Base-by-base conservation (phyloP, 2,797 vertebrate species). In the Acanthurus lineatus region DNA sequence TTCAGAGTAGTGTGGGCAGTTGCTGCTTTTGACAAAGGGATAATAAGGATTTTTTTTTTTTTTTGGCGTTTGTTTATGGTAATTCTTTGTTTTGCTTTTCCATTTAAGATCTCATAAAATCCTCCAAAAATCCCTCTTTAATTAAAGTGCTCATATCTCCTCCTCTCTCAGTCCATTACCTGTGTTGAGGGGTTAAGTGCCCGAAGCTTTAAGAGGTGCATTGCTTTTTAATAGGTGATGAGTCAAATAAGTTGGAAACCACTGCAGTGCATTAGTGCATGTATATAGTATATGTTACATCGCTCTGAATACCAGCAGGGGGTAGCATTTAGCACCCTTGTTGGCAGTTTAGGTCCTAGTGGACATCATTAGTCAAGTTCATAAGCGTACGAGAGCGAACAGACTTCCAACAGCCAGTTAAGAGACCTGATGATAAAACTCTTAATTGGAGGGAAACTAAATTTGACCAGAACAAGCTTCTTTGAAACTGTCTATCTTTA, bases 331-430 rank as follows among this genome's bases (percentile, higher is more conserved):
- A n/a, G 32, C 84, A 51, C 35, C 54, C 15, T 60, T 25, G 10
- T 6, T 42, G 11, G 14, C 40, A 61, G 28, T 53, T 61, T 15
- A 28, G 25, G 61, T 89, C 87, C 69, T 81, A 0, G 82, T 82
- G 75, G 89, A 71, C 74, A 3, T 89, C 82, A 87, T 89, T 89
- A 90, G 70, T 78, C 49, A 54, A 68, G 58, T 81, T 88, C 65
- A 71, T 38, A 57, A 67, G 75, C 47, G 72, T 45, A 71, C 80
- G n/a, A 56, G 67, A 71, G 76, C 22, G 2, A 3, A 25, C 15
- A 75, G 48, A 59, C 61, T 60, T 67, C 60, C 22, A 48, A 14
- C 52, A 61, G 11, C 40, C 44, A 40, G 60, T 74, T 62, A 62
- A 79, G 47, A 77, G 42, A 64, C 73, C 54, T 28, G 32, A 73